phyloP scores from a whole-genome alignment of 2,797 vertebrate genomes.

The Mico argentatus region DNA sequence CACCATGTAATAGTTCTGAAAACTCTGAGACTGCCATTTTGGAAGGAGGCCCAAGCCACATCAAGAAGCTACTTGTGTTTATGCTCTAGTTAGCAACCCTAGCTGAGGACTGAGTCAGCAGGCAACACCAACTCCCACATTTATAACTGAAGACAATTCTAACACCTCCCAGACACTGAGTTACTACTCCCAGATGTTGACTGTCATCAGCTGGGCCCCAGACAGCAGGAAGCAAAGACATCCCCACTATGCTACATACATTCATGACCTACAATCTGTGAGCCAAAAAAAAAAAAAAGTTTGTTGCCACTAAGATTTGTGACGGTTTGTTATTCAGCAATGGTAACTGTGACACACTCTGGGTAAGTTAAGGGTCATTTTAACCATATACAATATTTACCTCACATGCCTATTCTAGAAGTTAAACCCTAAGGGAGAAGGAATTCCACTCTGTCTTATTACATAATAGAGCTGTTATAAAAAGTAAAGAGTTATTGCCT shows the following conservation, averaged over 20 bases:
- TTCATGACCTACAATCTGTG: neutral
- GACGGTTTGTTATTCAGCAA: neutral
- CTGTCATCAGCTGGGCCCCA: neutral
- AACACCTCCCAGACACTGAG: neutral
- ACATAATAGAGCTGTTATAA: neutral
- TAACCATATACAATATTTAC: neutral
- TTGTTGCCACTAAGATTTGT: neutral
- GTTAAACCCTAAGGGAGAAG: neutral
- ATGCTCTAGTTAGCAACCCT: too few relatives aligned
- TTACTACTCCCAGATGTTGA: neutral
- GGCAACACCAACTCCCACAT: neutral
- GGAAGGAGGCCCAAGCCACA: neutral
- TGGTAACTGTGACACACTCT: neutral
- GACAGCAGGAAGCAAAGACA: neutral
- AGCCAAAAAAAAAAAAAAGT: neutral
- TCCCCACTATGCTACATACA: accelerated
- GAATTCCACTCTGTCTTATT: neutral
- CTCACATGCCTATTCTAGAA: neutral
- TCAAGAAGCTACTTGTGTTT: accelerated
- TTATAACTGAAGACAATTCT: neutral
- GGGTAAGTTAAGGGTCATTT: neutral
- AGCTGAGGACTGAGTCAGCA: neutral
- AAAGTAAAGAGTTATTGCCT: neutral
- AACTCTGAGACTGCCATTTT: neutral
- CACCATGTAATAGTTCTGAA: accelerated